These are phyloP conservation scores for Cirrhinus mrigala DNA, from an alignment of 2,797 vertebrate genomes.

Conservation along the genomic window DNA sequence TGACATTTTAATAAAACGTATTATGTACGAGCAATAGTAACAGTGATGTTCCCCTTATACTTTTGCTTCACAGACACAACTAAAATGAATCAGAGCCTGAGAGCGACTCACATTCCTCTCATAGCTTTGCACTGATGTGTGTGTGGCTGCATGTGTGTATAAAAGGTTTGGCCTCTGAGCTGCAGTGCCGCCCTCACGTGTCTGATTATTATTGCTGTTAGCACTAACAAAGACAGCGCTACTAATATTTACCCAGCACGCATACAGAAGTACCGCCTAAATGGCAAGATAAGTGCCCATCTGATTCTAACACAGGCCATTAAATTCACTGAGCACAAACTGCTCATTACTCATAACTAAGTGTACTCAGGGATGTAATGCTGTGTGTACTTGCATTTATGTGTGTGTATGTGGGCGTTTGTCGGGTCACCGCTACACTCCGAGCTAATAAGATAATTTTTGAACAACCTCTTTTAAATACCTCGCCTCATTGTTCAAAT, in stretches of 20 bases:
- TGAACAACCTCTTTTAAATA: constrained; percentile 38
- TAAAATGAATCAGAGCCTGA: constrained; percentile 1
- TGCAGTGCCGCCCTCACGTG: background rate
- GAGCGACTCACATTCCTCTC: constrained; percentile 19
- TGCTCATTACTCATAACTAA: constrained; percentile 25
- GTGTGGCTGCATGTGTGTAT: background rate
- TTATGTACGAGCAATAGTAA: background rate
- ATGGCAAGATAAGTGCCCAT: constrained; percentile 43
- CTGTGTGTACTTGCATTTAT: background rate
- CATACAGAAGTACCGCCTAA: constrained; percentile 3
- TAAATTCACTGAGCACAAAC: constrained; percentile 34
- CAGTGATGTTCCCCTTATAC: background rate
- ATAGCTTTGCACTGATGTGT: constrained; percentile 14
- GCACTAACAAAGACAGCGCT: background rate
- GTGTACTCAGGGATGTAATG: constrained; percentile 5
- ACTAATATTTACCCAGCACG: constrained; percentile 43
- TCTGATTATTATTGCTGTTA: constrained; percentile 20
- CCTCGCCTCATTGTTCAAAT: constrained; percentile 41
- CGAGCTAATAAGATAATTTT: constrained; percentile 48
- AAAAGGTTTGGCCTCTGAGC: constrained; percentile 2
- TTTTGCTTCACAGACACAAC: background rate
- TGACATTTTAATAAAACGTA: no score
- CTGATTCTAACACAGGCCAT: constrained; percentile 29
- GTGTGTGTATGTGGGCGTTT: background rate
- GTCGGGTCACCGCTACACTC: constrained; percentile 4